Base-by-base conservation (phyloP, 2,888 invertebrate species). In the Zaprionus bogoriensis region DNA sequence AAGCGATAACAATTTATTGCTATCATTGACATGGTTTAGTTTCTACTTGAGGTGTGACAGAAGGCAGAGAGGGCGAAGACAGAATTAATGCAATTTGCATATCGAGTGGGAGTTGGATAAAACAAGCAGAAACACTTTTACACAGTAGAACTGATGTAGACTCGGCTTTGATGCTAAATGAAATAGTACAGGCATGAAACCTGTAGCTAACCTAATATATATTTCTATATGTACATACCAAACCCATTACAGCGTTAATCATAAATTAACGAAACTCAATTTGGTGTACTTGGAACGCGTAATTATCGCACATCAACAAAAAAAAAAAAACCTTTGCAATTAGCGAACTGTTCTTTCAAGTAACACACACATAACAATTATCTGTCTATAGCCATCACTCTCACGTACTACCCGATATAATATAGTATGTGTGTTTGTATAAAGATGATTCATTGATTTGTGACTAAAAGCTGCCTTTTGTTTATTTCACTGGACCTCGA, bases 381-480 rank as follows among this genome's bases (percentile, higher is more conserved):
- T 48, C 54, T 63, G 28, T 30, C 30, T 36, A 60, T 28, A 44
- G 41, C 23, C 51, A 41, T 50, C 30, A 39, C 42, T 51, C 52
- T 48, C 58, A 63, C 54, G 64, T 64, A 54, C 27, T 46, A 39
- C 25, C 38, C 42, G 19, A 25, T 46, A 46, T 42, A 23, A 25
- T 25, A 1, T 25, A 25, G 5, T 17, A 9, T 36, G 17, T 14
- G 17, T 36, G 14, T 12, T 5, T 30, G 9, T 36, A 54, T 30
- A 38, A 3, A 17, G 53, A 76, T 82, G 86, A 85, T 48, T 78
- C 80, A 85, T 48, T 58, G 44, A 12, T 20, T 17, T 14, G 17
- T 65, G 67, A 61, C 54, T 82, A 62, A 60, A 67, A 44, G 23
- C 57, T 30, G 55, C 12, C 20, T 63, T 59, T 73, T 54, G 22